These are phyloP conservation scores for Himalopsyche japonica DNA, from an alignment of 2,888 invertebrate genomes.

Conservation along the genomic window DNA sequence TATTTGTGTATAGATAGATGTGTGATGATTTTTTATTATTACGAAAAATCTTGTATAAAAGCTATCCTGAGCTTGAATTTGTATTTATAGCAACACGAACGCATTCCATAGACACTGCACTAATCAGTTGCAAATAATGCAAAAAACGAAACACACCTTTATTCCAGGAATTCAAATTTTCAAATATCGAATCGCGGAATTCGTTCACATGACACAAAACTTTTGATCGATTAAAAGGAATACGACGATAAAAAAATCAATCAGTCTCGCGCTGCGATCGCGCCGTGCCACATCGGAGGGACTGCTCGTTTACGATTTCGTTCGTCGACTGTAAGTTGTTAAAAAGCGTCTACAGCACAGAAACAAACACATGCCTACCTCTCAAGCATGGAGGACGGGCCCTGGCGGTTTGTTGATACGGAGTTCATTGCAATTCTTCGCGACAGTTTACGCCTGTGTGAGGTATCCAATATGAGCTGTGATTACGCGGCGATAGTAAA, in stretches of 20 bases:
- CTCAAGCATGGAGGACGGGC: background rate
- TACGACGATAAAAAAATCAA: background rate
- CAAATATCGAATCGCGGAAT: background rate
- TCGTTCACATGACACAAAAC: background rate
- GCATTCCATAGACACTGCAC: background rate
- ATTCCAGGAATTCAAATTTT: background rate
- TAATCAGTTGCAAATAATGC: background rate
- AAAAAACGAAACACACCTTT: background rate
- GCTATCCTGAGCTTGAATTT: too few species aligned
- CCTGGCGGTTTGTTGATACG: background rate
- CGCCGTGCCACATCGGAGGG: conserved; percentile 21
- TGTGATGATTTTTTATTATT: too few species aligned
- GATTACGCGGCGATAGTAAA: background rate
- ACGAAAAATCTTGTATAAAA: too few species aligned
- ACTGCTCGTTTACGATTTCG: conserved; percentile 15
- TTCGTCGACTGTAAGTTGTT: background rate
- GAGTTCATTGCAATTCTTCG: background rate
- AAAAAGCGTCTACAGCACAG: background rate
- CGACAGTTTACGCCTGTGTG: background rate
- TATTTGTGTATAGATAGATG: too few species aligned
- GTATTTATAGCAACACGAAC: background rate
- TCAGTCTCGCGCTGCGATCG: conserved; percentile 16
- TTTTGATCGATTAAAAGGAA: background rate
- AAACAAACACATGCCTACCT: background rate
- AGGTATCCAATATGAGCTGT: background rate